Evolutionary conservation across 1,140 invertebrate genomes (phyloP).

Genomic region (Aradophagus sp.): DNA sequence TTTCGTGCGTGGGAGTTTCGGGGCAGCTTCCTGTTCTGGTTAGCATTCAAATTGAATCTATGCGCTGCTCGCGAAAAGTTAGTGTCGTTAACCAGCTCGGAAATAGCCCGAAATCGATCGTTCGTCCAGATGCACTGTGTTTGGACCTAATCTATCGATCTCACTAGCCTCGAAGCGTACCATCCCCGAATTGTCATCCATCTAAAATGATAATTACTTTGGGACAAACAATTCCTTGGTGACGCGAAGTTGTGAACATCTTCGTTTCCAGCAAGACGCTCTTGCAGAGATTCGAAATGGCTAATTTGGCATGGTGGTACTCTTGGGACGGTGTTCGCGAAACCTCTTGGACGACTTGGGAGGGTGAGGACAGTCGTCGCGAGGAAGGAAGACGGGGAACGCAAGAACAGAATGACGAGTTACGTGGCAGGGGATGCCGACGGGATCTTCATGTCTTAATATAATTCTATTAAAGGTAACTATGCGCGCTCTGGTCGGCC

Average conservation of each 20-base stretch:
- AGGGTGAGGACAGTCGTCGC: constrained; percentile 60
- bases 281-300: constrained; percentile 72
- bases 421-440: constrained; percentile 47
- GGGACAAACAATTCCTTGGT: constrained; percentile 17
- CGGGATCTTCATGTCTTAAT: constrained; percentile 68
- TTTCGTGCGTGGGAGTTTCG: no score
- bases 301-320: constrained; percentile 72
- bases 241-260: constrained; percentile 44
- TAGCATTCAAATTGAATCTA: no score
- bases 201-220: constrained; percentile 29
- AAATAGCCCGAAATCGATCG: no score
- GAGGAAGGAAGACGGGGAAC: constrained; percentile 22
- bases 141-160: constrained; percentile 33
- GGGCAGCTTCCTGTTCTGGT: no score
- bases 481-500: constrained; percentile 69
- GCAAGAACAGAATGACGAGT: constrained; percentile 53
- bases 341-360: constrained; percentile 54
- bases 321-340: constrained; percentile 58
- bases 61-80: no score
- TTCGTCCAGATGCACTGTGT: background rate
- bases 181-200: constrained; percentile 9
- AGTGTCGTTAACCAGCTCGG: no score
- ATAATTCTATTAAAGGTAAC: constrained; percentile 76
- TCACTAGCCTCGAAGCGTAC: background rate
- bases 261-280: constrained; percentile 61